A percentile compares a stretch with the other conserved stretches of the same genome.
Conservation (phyloP, 2,888 invertebrate species). For the Nymphalis c-album region DNA sequence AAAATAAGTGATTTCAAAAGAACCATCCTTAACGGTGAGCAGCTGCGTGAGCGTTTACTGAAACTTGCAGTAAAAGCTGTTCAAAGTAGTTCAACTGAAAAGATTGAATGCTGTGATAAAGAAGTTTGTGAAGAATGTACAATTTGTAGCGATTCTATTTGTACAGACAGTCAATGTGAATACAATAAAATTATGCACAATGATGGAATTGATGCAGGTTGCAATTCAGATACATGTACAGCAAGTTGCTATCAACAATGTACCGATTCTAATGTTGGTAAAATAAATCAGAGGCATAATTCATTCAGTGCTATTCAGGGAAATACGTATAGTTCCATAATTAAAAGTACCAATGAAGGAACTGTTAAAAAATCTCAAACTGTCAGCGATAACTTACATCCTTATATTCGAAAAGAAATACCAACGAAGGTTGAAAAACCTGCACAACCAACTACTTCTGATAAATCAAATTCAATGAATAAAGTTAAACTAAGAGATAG, state of each 20-base stretch:
- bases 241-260: conserved; percentile 71
- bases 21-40: conserved; percentile 83
- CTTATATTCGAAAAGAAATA: conserved; percentile 78
- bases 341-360: conserved; percentile 59
- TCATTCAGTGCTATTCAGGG: conserved; percentile 75
- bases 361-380: conserved; percentile 76
- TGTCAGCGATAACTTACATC: conserved; percentile 73
- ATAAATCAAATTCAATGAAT: conserved; percentile 55
- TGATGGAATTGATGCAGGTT: conserved; percentile 70
- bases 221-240: conserved; percentile 71
- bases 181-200: conserved; percentile 74
- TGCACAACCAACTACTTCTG: conserved; percentile 33
- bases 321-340: conserved; percentile 60
- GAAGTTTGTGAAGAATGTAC: conserved; percentile 78
- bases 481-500: conserved; percentile 71
- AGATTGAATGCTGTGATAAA: conserved; percentile 79
- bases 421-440: conserved; percentile 52
- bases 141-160: conserved; percentile 77
- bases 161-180: conserved; percentile 77
- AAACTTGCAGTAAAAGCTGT: conserved; percentile 82
- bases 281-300: conserved; percentile 72
- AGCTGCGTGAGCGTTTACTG: conserved; percentile 83
- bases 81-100: conserved; percentile 69
- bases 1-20: conserved; percentile 72
- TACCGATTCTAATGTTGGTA: conserved; percentile 56